These are phyloP conservation scores for Holacanthus passer DNA, from an alignment of 2,113 vertebrate species.

Conservation along the genomic window DNA sequence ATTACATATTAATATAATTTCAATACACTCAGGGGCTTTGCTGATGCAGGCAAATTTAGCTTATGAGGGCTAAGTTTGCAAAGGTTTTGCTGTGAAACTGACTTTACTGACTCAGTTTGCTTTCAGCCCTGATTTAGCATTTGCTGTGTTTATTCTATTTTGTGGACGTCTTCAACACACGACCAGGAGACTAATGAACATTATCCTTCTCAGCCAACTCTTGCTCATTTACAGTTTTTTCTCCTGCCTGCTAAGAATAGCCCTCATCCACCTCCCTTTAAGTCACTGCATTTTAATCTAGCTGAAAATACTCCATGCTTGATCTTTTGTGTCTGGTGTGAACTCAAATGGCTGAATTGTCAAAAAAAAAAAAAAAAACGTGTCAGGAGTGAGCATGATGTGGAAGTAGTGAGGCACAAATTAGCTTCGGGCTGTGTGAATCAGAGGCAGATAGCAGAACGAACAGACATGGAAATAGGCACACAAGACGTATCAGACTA, in stretches of 20 bases:
- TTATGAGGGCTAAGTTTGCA: too few species aligned
- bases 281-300: not conserved
- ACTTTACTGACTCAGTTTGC: not conserved
- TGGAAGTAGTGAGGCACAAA: constrained; percentile 1
- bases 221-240: not conserved
- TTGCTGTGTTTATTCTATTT: not conserved
- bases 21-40: not conserved
- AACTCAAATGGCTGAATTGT: not conserved
- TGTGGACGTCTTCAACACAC: not conserved
- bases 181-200: not conserved
- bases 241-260: not conserved
- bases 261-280: too few species aligned
- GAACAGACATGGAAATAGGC: not conserved
- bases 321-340: not conserved
- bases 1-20: too few species aligned
- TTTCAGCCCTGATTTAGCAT: not conserved
- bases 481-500: not conserved
- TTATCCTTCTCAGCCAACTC: not conserved
- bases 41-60: too few species aligned
- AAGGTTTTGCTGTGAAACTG: not conserved
- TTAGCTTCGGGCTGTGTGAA: constrained; percentile 8
- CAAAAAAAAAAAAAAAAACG: too few species aligned
- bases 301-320: not conserved
- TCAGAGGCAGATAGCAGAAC: constrained; percentile 17
- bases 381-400: not conserved